phyloP scores from a whole-genome alignment of 1,140 invertebrate genomes.

The Brachionus angularis region DNA sequence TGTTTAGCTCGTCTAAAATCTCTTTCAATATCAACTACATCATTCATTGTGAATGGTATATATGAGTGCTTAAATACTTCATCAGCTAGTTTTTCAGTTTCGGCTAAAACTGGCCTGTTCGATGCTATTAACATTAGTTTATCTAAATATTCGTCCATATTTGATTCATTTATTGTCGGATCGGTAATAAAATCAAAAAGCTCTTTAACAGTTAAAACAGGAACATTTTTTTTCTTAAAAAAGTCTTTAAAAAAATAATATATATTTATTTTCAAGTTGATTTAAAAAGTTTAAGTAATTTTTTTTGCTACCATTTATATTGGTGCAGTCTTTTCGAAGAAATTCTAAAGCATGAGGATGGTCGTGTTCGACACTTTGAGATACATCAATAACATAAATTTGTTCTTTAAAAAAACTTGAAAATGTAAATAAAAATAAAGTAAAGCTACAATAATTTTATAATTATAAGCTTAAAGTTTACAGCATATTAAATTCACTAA shows the following conservation, averaged over 20 bases:
- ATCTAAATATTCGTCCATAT: slow-evolving; percentile 68
- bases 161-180: slow-evolving; percentile 72
- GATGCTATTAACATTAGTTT: slow-evolving; percentile 53
- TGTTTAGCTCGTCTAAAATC: slow-evolving; percentile 65
- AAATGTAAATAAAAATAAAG: neutral
- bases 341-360: slow-evolving; percentile 92
- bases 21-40: slow-evolving; percentile 82
- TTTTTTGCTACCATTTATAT: slow-evolving; percentile 66
- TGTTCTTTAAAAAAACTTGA: slow-evolving; percentile 68
- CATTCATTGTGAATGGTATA: slow-evolving; percentile 86
- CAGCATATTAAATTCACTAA: slow-evolving; percentile 82
- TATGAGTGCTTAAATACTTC: slow-evolving; percentile 82
- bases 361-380: slow-evolving; percentile 94
- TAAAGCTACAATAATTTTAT: neutral
- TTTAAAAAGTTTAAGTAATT: slow-evolving; percentile 43
- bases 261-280: no score
- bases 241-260: slow-evolving; percentile 67
- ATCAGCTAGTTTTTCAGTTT: slow-evolving; percentile 57
- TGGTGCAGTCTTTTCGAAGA: slow-evolving; percentile 86
- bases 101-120: slow-evolving; percentile 49
- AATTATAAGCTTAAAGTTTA: slow-evolving; percentile 48
- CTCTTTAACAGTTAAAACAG: slow-evolving; percentile 72
- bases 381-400: slow-evolving; percentile 90
- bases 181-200: slow-evolving; percentile 95
- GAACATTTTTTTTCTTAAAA: slow-evolving; percentile 81